Base-by-base conservation (phyloP, 2,888 invertebrate genomes). In the Apeira syringaria region DNA sequence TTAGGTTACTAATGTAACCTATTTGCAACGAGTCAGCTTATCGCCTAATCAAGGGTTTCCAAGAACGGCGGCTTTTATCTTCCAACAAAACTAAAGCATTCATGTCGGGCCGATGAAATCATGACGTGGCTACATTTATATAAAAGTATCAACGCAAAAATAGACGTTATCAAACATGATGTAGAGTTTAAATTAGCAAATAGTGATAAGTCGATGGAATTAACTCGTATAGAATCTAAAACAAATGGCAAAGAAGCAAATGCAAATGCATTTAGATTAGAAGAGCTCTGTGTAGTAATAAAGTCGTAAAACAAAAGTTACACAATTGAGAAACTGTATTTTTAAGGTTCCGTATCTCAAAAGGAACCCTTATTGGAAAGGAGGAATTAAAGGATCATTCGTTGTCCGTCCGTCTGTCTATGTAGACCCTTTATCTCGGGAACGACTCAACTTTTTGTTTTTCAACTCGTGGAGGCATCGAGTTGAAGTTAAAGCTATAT, bases 41-140 rank as follows among this genome's bases (percentile, higher is more conserved):
- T 49, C 50, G 44, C 28, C 46, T 41, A 46, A 53, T 53, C 41
- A 48, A 41, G 36, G 20, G 15, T 25, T 55, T 41, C 47, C 15
- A 9, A 37, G 52, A 55, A 55, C 27, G 8, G 20, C 38, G 30
- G 36, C 52, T 47, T 54, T 56, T 53, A 56, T 56, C 56, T 53
- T 42, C 33, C 44, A 44, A 44, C 48, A 20, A 38, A 44, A 46
- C 43, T 20, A 20, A 20, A 20, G 7, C 34, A 48, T 45, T 50
- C 37, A 37, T 43, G 44, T 47, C 35, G 25, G 36, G 37, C 32
- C 32, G 37, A 43, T 47, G 40, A 45, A 54, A 51, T 50, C 47
- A 44, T 37, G 26, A 38, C 18, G 26, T 43, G 9, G 25, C 41
- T 41, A 28, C 28, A 42, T 45, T 29, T 43, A 15, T 22, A 17